Conservation (phyloP, 2,113 vertebrate genomes). For the Porphyrio hochstetteri region DNA sequence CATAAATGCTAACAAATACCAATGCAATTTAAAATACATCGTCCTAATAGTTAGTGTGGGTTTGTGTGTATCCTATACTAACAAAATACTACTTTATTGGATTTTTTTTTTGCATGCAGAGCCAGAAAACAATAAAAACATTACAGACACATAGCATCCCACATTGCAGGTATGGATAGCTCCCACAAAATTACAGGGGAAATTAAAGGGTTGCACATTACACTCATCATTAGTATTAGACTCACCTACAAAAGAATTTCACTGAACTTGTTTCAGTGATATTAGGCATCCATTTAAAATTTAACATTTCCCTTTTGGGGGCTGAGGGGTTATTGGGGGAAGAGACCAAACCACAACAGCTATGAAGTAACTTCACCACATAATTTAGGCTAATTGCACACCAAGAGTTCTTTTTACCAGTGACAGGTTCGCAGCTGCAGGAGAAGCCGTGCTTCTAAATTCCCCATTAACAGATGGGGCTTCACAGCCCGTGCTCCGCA, state of each 20-base stretch:
- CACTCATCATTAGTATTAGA: neutral
- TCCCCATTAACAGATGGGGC: neutral
- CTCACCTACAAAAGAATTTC: neutral
- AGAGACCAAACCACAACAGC: neutral
- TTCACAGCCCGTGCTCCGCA: neutral
- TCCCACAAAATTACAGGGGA: neutral
- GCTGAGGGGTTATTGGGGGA: neutral
- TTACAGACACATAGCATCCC: neutral
- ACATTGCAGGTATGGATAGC: neutral
- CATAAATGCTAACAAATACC: neutral
- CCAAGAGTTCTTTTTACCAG: slow-evolving; percentile 54
- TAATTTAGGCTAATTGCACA: neutral
- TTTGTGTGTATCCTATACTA: neutral
- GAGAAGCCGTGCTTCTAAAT: neutral
- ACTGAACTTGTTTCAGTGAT: neutral
- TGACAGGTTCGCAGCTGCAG: slow-evolving; percentile 38
- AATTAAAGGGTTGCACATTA: neutral
- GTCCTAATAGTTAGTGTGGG: neutral
- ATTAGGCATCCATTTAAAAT: neutral
- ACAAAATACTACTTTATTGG: neutral
- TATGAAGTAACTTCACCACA: neutral
- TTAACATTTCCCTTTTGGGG: neutral
- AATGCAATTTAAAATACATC: neutral
- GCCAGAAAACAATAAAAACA: neutral
- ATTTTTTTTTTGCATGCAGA: neutral